phyloP scores from a whole-genome alignment of 2,797 vertebrate genomes.

The Cyprinella venusta region DNA sequence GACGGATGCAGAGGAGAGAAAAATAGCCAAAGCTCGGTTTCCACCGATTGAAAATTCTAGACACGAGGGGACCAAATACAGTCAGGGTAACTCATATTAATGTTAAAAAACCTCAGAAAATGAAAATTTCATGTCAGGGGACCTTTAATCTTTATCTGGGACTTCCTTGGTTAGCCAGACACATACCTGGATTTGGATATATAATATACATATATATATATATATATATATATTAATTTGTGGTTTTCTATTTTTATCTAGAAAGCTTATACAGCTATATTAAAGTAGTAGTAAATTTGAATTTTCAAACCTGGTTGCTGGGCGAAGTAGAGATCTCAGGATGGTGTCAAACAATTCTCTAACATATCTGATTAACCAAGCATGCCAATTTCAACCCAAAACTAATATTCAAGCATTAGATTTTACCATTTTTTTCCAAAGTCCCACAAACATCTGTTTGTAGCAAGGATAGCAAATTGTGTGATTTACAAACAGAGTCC shows the following conservation, averaged over 20 bases:
- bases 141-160: not conserved
- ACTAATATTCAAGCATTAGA: not conserved
- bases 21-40: no score
- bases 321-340: not conserved
- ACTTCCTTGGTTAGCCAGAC: not conserved
- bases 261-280: not conserved
- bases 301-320: not conserved
- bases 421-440: constrained; percentile 58
- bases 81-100: no score
- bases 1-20: no score
- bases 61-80: no score
- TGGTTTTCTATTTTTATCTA: not conserved
- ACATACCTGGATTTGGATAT: no score
- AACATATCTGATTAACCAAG: constrained; percentile 9
- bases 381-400: not conserved
- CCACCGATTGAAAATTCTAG: no score
- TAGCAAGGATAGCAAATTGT: constrained; percentile 56
- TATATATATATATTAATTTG: no score
- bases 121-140: no score
- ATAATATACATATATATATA: no score
- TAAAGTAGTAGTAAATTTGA: not conserved
- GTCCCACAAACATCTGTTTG: constrained; percentile 52
- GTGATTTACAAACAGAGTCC: constrained; percentile 55
- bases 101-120: no score
- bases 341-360: not conserved